Base-by-base conservation (phyloP, 2,797 vertebrate genomes). In the Cacajao melanocephalus region DNA sequence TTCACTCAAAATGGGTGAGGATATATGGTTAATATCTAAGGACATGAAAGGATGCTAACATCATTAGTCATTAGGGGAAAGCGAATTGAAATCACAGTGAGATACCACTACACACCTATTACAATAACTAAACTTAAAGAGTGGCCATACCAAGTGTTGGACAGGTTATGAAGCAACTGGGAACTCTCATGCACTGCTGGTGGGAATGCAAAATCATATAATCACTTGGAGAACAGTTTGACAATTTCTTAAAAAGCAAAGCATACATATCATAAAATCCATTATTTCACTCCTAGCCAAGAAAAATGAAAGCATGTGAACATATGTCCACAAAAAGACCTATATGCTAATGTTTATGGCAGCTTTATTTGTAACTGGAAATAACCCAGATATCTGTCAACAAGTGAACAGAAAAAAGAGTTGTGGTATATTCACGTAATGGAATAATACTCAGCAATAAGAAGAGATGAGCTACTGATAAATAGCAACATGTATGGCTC, bases 311-410 rank as follows among this genome's bases (percentile, higher is more conserved):
- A 88, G 75, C 50, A 33, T 36, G 14, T 73, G 73, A 88, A 14
- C 19, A 8, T 76, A 70, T 48, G 8, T 88, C 72, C 58, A 73
- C 81, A 78, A 7, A 92, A 88, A 83, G n/a, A 46, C 41, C 15
- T 82, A 8, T 48, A 39, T 4, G 36, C 41, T 87, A 86, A 78
- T 88, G 84, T 76, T 93, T 70, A 36, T 36, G 78, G 26, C 4
- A 61, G 9, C 46, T 88, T 87, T 95, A 72, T 57, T 96, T 26
- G 85, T 81, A 94, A 86, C 36, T 67, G 17, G 72, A 96, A 89
- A 67, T 24, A 86, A 36, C 12, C 75, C 83, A 79, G 81, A 80
- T 87, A n/a, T 33, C 39, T 46, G 83, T 88, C 50, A 83, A 64
- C 46, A 97, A 86, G 15, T 44, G 48, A 85, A 70, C 10, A 86